Conservation (phyloP, 2,888 invertebrate genomes). For the Clepsis dumicolana region DNA sequence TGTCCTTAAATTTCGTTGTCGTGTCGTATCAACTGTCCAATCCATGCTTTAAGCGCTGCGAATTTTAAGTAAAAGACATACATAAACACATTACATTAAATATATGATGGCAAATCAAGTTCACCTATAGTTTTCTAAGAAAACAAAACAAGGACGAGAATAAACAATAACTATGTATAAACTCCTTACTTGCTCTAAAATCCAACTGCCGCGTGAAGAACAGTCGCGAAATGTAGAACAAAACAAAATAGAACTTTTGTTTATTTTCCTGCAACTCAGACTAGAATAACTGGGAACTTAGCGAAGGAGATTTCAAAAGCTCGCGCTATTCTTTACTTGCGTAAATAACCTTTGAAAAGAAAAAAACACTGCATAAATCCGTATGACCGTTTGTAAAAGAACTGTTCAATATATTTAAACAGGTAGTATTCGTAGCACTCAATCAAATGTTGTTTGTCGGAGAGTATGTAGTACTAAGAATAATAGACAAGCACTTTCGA, state of each 20-base stretch:
- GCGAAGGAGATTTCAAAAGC: not conserved
- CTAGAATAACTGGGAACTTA: not conserved
- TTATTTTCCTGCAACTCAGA: not conserved
- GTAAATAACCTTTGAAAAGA: not conserved
- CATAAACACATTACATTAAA: too few relatives aligned
- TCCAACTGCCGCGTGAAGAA: slow-evolving; percentile 14
- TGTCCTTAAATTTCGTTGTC: too few relatives aligned
- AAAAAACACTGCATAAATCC: not conserved
- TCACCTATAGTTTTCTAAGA: slow-evolving; percentile 4
- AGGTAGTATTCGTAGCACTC: slow-evolving; percentile 21
- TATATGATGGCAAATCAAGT: not conserved
- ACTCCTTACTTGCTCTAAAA: slow-evolving; percentile 2
- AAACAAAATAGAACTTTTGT: not conserved
- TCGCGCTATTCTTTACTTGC: not conserved
- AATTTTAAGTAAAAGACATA: not conserved
- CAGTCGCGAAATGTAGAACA: not conserved
- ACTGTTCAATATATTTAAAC: slow-evolving; percentile 15
- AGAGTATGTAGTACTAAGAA: slow-evolving; percentile 35
- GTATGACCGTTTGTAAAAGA: not conserved
- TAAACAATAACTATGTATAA: slow-evolving; percentile 20
- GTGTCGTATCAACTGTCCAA: too few relatives aligned
- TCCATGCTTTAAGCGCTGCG: not conserved
- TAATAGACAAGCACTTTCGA: slow-evolving; percentile 66
- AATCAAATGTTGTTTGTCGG: slow-evolving; percentile 34
- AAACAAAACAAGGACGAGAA: slow-evolving; percentile 2